Evolutionary conservation across 2,888 invertebrate species (phyloP).

Genomic region (Hypomecis punctinalis): DNA sequence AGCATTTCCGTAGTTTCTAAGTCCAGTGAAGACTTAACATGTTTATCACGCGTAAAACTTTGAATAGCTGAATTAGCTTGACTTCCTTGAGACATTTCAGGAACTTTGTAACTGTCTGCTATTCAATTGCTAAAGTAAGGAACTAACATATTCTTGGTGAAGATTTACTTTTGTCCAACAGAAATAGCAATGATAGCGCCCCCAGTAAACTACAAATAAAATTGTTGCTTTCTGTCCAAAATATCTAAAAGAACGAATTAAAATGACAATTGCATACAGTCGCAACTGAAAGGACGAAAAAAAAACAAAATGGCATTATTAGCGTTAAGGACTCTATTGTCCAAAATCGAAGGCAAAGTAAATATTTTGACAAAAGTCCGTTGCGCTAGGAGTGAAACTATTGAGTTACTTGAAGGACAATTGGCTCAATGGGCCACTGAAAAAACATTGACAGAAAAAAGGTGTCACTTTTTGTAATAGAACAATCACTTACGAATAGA

Average conservation of each 20-base stretch:
- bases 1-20: no score
- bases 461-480: constrained; percentile 26
- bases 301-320: constrained; percentile 68
- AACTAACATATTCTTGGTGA: neutral
- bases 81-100: no score
- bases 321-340: constrained; percentile 75
- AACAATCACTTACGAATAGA: neutral
- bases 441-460: constrained; percentile 38
- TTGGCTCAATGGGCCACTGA: constrained; percentile 50
- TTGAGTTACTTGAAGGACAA: constrained; percentile 78
- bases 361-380: constrained; percentile 83
- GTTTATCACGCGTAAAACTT: no score
- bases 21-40: no score
- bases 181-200: neutral
- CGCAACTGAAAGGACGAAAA: constrained; percentile 59
- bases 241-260: constrained; percentile 60
- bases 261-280: constrained; percentile 74
- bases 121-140: neutral
- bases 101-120: no score
- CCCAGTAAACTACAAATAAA: neutral
- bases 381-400: constrained; percentile 63
- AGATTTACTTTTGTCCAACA: neutral
- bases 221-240: neutral
- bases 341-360: constrained; percentile 66
- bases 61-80: no score